phyloP scores from a whole-genome alignment of 2,888 invertebrate genomes.

The Tipula unca region DNA sequence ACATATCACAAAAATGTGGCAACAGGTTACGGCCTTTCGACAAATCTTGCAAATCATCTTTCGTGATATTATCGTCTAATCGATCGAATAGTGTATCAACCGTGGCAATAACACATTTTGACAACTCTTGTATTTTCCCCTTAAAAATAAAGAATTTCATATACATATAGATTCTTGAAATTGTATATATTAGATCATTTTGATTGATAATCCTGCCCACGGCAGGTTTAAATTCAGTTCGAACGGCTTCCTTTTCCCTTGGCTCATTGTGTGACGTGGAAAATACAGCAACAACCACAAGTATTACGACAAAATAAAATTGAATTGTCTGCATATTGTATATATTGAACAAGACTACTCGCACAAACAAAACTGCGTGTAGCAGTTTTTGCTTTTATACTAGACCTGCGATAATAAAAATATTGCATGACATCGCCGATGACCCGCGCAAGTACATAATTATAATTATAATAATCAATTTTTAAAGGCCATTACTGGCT shows the following conservation, averaged over 20 bases:
- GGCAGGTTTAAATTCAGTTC: not conserved
- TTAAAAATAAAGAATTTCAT: not conserved
- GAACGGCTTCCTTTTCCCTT: not conserved
- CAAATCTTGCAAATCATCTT: not conserved
- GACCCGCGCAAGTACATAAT: too few species aligned
- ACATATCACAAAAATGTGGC: not conserved
- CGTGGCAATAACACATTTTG: not conserved
- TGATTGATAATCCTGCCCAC: not conserved
- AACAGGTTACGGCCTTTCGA: not conserved
- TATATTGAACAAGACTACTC: not conserved
- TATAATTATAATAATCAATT: too few species aligned
- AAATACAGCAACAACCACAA: not conserved
- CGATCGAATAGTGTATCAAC: not conserved
- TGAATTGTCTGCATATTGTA: not conserved
- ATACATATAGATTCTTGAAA: not conserved
- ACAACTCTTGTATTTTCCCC: not conserved
- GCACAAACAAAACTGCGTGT: too few species aligned
- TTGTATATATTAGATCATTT: not conserved
- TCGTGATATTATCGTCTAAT: not conserved
- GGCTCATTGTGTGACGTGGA: not conserved
- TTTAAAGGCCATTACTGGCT: too few species aligned
- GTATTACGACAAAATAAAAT: not conserved
- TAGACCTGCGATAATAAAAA: too few species aligned
- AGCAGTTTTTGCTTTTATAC: too few species aligned
- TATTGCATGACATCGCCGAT: too few species aligned